Conservation (phyloP, 2,888 invertebrate genomes). For the Trissonchulus latispiculum region DNA sequence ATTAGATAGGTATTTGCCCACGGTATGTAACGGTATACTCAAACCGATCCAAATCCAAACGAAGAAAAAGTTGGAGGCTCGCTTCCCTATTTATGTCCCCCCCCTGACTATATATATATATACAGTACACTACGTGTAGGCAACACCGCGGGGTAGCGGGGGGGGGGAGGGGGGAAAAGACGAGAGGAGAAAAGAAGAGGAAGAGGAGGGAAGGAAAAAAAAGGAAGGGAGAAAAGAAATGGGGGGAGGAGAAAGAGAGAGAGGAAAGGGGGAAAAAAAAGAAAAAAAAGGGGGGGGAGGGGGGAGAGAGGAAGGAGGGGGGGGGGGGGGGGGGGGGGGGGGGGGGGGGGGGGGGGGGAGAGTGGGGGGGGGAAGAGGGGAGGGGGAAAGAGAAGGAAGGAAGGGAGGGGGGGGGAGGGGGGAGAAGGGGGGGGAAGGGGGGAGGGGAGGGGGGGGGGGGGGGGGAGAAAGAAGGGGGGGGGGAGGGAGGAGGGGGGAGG, state of each 20-base stretch:
- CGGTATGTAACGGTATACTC: too few relatives aligned
- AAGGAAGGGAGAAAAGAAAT: constrained; percentile 4
- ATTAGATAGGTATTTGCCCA: too few relatives aligned
- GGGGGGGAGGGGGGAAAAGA: neutral
- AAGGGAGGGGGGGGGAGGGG: neutral
- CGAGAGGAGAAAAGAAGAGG: constrained; percentile 6
- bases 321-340: neutral
- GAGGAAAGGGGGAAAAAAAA: neutral
- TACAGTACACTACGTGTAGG: too few relatives aligned
- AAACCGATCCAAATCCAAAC: too few relatives aligned
- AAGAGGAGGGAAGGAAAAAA: constrained; percentile 9
- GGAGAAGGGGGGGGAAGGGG: constrained; percentile 8
- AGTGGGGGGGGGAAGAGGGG: neutral
- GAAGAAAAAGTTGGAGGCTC: too few relatives aligned
- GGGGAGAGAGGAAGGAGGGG: neutral
- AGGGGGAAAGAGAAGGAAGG: constrained; percentile 1
- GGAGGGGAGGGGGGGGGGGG: neutral
- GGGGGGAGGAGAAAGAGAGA: constrained; percentile 3
- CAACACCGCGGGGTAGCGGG: too few relatives aligned
- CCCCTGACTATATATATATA: too few relatives aligned
- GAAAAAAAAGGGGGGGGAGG: neutral
- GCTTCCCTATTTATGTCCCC: too few relatives aligned
- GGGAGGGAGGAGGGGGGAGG: neutral
- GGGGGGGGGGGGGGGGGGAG: neutral
- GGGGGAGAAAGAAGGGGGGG: neutral